phyloP scores from a whole-genome alignment of 2,888 invertebrate species.

The Prosopocoilus inquinatus region DNA sequence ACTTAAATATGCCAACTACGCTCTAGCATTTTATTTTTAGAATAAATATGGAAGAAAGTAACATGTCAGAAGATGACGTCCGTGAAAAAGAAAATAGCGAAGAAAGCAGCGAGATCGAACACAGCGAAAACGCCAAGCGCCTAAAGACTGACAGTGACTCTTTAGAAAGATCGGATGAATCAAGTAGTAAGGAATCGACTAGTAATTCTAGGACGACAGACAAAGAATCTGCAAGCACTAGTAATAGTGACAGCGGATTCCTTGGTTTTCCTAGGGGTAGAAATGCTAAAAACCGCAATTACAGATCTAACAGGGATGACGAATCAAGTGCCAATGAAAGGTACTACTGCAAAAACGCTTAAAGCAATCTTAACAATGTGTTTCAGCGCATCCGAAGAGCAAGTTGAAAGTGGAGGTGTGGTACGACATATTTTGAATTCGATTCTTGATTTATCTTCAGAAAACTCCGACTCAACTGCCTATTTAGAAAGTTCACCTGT shows the following conservation, averaged over 20 bases:
- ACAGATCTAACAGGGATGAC: conserved; percentile 31
- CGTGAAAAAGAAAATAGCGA: conserved; percentile 14
- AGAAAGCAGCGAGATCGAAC: conserved; percentile 20
- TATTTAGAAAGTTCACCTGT: conserved; percentile 24
- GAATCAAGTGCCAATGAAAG: conserved; percentile 31
- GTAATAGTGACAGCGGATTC: conserved; percentile 19
- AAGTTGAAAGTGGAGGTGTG: conserved; percentile 2
- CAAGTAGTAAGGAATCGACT: conserved; percentile 34
- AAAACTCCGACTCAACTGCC: conserved; percentile 14
- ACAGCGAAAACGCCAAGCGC: conserved; percentile 34
- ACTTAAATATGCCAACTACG: conserved; percentile 12
- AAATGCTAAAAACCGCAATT: conserved; percentile 35
- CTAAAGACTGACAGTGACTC: conserved; percentile 35
- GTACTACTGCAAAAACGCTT: conserved; percentile 10
- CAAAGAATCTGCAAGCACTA: conserved; percentile 12
- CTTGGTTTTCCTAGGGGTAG: conserved; percentile 30
- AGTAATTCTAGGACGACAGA: conserved; percentile 31
- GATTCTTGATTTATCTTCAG: conserved; percentile 15
- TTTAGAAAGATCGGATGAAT: conserved; percentile 33
- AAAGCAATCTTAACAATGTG: not conserved
- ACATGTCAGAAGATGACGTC: conserved; percentile 31
- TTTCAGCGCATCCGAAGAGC: conserved; percentile 10
- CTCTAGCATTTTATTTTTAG: conserved; percentile 35
- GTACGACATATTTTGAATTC: conserved; percentile 11
- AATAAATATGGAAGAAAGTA: conserved; percentile 36